Conservation (phyloP, 2,797 vertebrate species). For the Sebastes vulpes region DNA sequence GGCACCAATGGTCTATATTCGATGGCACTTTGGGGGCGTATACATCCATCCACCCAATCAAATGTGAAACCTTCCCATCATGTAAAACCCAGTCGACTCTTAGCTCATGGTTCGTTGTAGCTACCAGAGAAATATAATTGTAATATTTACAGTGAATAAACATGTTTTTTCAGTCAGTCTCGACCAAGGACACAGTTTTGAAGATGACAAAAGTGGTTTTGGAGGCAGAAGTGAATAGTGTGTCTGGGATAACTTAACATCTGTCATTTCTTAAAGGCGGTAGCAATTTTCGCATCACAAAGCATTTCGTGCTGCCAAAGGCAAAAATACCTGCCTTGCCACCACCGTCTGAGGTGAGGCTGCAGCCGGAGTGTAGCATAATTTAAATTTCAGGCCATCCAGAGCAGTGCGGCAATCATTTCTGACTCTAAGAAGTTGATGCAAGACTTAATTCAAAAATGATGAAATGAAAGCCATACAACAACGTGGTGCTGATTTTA, state of each 20-base stretch:
- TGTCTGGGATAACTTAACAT: constrained; percentile 35
- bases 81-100: background rate
- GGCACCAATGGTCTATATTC: too few species aligned
- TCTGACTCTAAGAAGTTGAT: constrained; percentile 22
- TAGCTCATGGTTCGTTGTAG: background rate
- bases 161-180: background rate
- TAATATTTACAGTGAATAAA: background rate
- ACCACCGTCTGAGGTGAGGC: constrained; percentile 12
- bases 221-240: background rate
- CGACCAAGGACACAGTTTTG: background rate
- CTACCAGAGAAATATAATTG: background rate
- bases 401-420: background rate
- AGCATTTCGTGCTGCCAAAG: constrained; percentile 33
- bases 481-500: constrained; percentile 1
- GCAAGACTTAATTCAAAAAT: constrained; percentile 28
- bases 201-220: background rate
- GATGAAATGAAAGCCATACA: background rate
- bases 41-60: background rate
- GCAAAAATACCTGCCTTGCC: constrained; percentile 27
- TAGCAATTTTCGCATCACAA: constrained; percentile 58
- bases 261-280: constrained; percentile 11
- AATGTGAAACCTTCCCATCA: background rate
- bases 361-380: constrained; percentile 2
- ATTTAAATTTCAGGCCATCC: constrained; percentile 29
- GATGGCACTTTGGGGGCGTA: too few species aligned